Evolutionary conservation across 2,888 invertebrate species (phyloP).

Genomic region (Cephonodes hylas): DNA sequence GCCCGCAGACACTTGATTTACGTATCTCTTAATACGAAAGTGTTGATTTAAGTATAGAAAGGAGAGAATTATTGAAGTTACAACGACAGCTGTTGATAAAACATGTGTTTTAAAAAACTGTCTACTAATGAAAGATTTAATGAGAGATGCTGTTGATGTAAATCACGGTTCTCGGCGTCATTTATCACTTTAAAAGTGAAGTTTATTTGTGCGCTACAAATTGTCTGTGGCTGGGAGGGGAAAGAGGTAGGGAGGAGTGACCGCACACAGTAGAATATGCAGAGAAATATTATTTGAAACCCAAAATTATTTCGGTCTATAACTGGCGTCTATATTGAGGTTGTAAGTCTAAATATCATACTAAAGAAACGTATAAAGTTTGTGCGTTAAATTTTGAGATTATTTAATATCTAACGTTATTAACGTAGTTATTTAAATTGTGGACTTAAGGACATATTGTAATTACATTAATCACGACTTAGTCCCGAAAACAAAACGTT

Average conservation of each 20-base stretch:
- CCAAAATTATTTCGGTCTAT: background rate
- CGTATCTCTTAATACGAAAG: slow-evolving; percentile 61
- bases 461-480: too few species aligned
- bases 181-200: slow-evolving; percentile 15
- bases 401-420: too few species aligned
- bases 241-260: background rate
- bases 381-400: too few species aligned
- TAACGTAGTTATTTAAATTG: too few species aligned
- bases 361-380: too few species aligned
- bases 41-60: slow-evolving; percentile 63
- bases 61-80: slow-evolving; percentile 28
- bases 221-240: background rate
- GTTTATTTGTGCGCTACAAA: slow-evolving; percentile 25
- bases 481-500: too few species aligned
- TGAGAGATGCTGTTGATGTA: slow-evolving; percentile 20
- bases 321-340: too few species aligned
- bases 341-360: too few species aligned
- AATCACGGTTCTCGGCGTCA: slow-evolving; percentile 20
- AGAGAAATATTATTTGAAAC: background rate
- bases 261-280: background rate
- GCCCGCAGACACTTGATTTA: slow-evolving; percentile 62
- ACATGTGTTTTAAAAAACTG: slow-evolving; percentile 28
- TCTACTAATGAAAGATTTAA: slow-evolving; percentile 25
- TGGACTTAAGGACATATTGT: too few species aligned
- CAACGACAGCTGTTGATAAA: slow-evolving; percentile 13